Conservation (phyloP, 2,797 vertebrate genomes). For the Myotis daubentonii region DNA sequence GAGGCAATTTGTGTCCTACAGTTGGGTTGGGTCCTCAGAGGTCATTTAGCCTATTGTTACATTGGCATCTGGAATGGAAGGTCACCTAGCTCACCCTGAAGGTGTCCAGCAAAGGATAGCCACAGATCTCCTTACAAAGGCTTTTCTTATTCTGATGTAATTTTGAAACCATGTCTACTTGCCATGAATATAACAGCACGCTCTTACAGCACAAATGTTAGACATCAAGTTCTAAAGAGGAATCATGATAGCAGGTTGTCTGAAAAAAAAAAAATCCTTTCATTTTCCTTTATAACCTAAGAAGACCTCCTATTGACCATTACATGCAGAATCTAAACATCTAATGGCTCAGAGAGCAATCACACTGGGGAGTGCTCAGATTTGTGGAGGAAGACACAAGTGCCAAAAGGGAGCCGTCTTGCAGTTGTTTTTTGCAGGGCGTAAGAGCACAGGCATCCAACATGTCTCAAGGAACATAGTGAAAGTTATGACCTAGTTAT, state of each 20-base stretch:
- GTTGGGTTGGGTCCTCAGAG: background rate
- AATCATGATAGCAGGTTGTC: background rate
- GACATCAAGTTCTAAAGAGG: slow-evolving; percentile 24
- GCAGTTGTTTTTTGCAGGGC: background rate
- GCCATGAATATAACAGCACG: background rate
- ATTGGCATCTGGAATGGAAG: background rate
- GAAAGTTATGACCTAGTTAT: slow-evolving; percentile 53
- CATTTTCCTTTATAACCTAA: slow-evolving; percentile 12
- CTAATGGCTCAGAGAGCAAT: slow-evolving; percentile 28
- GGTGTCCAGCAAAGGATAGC: background rate
- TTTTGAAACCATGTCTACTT: background rate
- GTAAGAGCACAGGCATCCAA: slow-evolving; percentile 25
- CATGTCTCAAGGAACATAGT: slow-evolving; percentile 30
- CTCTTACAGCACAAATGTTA: background rate
- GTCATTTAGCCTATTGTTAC: background rate
- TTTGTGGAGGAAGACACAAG: background rate
- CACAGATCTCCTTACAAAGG: background rate
- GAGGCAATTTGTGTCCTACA: background rate
- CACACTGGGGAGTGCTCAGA: background rate
- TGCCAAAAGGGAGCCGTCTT: background rate
- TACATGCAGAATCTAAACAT: slow-evolving; percentile 1
- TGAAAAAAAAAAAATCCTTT: slow-evolving; percentile 17
- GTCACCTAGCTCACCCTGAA: background rate
- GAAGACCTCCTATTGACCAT: background rate
- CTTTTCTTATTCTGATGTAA: background rate